These are phyloP conservation scores for Tinea semifulvella DNA, from an alignment of 2,888 invertebrate genomes.

Conservation along the genomic window DNA sequence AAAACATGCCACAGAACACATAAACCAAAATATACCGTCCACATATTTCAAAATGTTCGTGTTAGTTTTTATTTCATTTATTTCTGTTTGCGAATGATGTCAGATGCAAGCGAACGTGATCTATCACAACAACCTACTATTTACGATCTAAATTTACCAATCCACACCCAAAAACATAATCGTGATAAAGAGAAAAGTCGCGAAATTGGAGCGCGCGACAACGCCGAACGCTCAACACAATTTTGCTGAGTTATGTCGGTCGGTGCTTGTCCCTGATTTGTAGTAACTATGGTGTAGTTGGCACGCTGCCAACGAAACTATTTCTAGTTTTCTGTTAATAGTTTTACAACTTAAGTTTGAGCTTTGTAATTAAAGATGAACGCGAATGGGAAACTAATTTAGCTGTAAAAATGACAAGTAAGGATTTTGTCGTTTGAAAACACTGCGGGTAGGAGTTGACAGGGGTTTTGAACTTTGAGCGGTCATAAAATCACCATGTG, in stretches of 20 bases:
- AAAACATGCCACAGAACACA: slow-evolving; percentile 35
- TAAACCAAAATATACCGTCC: slow-evolving; percentile 38
- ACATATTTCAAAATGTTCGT: slow-evolving; percentile 38
- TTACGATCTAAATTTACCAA: neutral
- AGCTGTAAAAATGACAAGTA: slow-evolving; percentile 6
- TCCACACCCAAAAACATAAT: neutral
- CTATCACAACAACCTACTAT: slow-evolving; percentile 29
- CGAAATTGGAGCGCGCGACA: neutral
- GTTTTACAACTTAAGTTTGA: slow-evolving; percentile 19
- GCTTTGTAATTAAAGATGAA: slow-evolving; percentile 19
- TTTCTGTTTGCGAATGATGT: slow-evolving; percentile 54
- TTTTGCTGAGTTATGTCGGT: slow-evolving; percentile 6
- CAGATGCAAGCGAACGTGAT: slow-evolving; percentile 47
- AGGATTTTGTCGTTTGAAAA: slow-evolving; percentile 2
- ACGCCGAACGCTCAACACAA: slow-evolving; percentile 7
- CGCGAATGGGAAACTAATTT: slow-evolving; percentile 10
- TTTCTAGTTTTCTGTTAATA: slow-evolving; percentile 19
- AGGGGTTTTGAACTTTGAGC: slow-evolving; percentile 8
- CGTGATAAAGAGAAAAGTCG: slow-evolving; percentile 6
- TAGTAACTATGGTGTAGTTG: slow-evolving; percentile 11
- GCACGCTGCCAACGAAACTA: slow-evolving; percentile 20
- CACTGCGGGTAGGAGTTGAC: neutral
- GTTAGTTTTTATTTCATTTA: slow-evolving; percentile 30
- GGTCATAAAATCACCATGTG: slow-evolving; percentile 1
- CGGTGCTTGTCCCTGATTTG: slow-evolving; percentile 10